Conservation (phyloP, 2,113 vertebrate genomes). For the Shinisaurus crocodilurus region DNA sequence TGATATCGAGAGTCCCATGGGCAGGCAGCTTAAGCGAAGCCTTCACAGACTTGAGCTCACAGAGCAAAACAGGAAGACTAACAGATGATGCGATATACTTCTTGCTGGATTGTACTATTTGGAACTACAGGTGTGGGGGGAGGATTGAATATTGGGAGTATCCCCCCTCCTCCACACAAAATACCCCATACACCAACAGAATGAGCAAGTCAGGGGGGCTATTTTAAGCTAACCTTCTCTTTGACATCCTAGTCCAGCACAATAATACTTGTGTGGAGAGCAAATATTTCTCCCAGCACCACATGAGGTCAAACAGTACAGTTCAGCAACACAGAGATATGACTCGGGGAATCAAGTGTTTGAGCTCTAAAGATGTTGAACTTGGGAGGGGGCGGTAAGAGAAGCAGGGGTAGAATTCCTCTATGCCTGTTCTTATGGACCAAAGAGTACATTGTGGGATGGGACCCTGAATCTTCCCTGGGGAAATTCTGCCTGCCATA, state of each 20-base stretch:
- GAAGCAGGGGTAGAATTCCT: neutral
- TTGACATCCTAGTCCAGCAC: no score
- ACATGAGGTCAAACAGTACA: neutral
- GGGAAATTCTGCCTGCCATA: neutral
- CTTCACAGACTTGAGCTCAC: neutral
- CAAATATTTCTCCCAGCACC: neutral
- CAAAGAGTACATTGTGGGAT: no score
- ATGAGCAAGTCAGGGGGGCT: neutral
- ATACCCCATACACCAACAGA: neutral
- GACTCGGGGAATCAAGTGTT: no score
- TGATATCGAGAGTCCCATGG: neutral
- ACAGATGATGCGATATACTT: neutral
- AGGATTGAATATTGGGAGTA: neutral
- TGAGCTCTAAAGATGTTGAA: neutral
- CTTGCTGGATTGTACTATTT: neutral
- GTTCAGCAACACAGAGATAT: no score
- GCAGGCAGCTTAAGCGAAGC: neutral
- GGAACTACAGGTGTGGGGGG: neutral
- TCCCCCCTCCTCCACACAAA: no score
- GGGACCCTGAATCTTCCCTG: neutral
- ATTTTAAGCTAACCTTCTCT: no score
- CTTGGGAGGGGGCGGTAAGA: neutral
- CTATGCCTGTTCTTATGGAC: neutral
- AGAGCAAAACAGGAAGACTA: neutral
- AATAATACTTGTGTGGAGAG: neutral